A percentile compares a stretch with the other conserved stretches of the same genome.
Evolutionary conservation across 2,797 vertebrate species (phyloP).

Genomic region (Aplochiton taeniatus): DNA sequence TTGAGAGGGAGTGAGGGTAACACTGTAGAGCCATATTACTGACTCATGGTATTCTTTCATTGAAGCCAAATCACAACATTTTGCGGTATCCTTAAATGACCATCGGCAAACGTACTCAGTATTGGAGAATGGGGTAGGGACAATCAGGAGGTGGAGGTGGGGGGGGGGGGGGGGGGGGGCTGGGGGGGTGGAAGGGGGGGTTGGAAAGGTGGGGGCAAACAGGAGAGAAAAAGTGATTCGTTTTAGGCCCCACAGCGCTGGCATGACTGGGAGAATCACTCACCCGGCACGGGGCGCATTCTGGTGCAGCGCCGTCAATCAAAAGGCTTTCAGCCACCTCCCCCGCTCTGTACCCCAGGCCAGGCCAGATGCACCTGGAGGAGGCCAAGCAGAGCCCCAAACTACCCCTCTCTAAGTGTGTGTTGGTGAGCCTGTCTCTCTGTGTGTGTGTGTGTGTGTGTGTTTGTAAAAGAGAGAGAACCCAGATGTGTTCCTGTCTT

Average conservation of each 20-base stretch:
- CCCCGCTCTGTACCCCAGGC: constrained; percentile 25
- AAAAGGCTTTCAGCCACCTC: constrained; percentile 52
- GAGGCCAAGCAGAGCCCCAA: constrained; percentile 65
- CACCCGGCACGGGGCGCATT: constrained; percentile 67
- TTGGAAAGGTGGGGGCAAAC: background rate
- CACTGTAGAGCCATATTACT: no score
- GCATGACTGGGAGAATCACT: constrained; percentile 70
- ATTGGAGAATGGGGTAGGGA: no score
- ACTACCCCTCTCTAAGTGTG: constrained; percentile 60
- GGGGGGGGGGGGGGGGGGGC: background rate
- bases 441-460: background rate
- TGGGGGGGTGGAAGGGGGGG: constrained; percentile 12
- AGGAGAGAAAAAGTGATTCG: constrained; percentile 27
- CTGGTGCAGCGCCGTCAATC: constrained; percentile 76
- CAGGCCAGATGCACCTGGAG: constrained; percentile 79
- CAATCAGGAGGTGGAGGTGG: background rate
- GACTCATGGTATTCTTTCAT: no score
- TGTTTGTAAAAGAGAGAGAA: constrained; percentile 52
- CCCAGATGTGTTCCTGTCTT: constrained; percentile 80
- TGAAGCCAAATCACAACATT: no score
- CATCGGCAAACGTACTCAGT: no score
- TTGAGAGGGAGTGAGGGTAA: constrained; percentile 11
- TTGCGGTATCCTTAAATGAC: no score
- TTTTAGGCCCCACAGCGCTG: constrained; percentile 32
- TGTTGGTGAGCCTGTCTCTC: constrained; percentile 3